Base-by-base conservation (phyloP, 1,140 invertebrate species). In the Eubasilissa regina region DNA sequence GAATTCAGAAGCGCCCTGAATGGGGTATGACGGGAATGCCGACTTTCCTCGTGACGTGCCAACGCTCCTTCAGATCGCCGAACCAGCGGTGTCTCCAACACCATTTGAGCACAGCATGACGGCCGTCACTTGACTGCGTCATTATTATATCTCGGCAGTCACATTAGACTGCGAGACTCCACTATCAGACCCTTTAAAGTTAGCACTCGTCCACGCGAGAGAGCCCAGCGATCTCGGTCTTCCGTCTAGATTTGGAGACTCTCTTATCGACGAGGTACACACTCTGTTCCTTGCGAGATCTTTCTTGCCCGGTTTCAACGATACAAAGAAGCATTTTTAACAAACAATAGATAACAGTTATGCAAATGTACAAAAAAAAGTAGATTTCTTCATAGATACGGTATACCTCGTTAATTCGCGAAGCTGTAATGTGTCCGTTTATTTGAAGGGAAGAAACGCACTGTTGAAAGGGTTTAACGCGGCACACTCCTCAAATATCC, bases 61-160 rank as follows among this genome's bases (percentile, higher is more conserved):
- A 75, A 17, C 74, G 73, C 47, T 44, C 73, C 19, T 51, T 15
- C 21, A 58, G 19, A 19, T 79, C 77, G n/a, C 55, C 68, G 68
- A 79, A 79, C 68, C 68, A 74, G n/a, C 68, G 77, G 12, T 62
- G 72, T 10, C 68, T 15, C 77, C 72, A 73, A 15, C 75, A 70
- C 76, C 76, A 70, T 43, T 70, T 78, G 58, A 78, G 51, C 21
- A 43, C 76, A 53, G 35, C 66, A 15, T 35, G 15, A 53, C 48
- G 7, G 56, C 75, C 81, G 60, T 82, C 81, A 51, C 77, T 79
- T 43, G 81, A 79, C 68, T 79, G 81, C 48, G 81, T 82, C 80
- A 81, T 81, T 44, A 21, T 62, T 6, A 35, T 3, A 35, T 8
- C 64, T 66, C 47, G 25, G 13, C 55, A 19, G 56, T 43, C 77